Base-by-base conservation (phyloP, 2,888 invertebrate species). In the Eremobia ochroleuca region DNA sequence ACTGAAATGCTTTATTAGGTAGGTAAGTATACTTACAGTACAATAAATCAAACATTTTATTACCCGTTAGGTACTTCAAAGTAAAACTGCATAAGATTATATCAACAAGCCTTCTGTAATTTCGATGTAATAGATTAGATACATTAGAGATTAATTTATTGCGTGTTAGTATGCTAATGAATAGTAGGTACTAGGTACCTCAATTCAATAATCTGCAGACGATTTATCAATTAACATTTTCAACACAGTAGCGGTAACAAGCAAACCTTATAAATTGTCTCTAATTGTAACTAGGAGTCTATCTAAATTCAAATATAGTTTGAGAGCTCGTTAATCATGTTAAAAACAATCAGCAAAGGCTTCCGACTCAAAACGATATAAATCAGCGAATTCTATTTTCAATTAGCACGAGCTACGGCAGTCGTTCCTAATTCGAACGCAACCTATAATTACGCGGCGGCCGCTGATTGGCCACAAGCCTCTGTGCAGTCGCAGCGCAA, bases 341-440 rank as follows among this genome's bases (percentile, higher is more conserved):
- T 90, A 91, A 91, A 91, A 90, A 91, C 92, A 91, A 91, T 90
- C 91, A 90, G 90, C 89, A 92, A 92, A 93, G 91, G 90, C 90
- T 93, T 92, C 93, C 93, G 91, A 91, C 89, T 91, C 84, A 86
- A 89, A 86, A 88, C 84, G 93, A 93, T 93, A 94, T 93, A 94
- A 94, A 94, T 94, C 94, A 92, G 92, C 86, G 88, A 93, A 95
- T 94, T 93, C 95, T 94, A 95, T 94, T 95, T 95, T 94, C 94
- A 95, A 95, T 95, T 94, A 95, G 93, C 93, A 90, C 92, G 93
- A 92, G 91, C 92, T 90, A 92, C 90, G 90, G 92, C 91, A 93
- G 92, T 92, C 93, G 94, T 91, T 94, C 95, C 96, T 96, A 96
- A 96, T 96, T 96, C 92, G 94, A 95, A 94, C 93, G 91, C 92